phyloP scores from a whole-genome alignment of 2,888 invertebrate species.

The Lomographa bimaculata region DNA sequence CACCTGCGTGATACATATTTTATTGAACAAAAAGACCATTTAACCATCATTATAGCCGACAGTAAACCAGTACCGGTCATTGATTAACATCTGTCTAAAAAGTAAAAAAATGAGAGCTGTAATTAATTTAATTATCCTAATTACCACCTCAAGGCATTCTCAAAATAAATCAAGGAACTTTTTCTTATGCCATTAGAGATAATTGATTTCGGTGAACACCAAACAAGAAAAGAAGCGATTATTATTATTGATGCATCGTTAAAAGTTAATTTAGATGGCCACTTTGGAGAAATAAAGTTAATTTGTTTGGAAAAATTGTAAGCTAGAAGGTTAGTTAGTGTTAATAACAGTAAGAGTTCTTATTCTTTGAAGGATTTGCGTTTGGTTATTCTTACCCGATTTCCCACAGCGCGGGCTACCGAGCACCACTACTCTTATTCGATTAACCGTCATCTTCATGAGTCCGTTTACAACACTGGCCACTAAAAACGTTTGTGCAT shows the following conservation, averaged over 20 bases:
- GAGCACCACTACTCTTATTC: slow-evolving; percentile 90
- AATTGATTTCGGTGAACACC: slow-evolving; percentile 65
- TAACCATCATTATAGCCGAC: slow-evolving; percentile 36
- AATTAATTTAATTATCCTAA: slow-evolving; percentile 68
- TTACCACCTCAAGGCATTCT: slow-evolving; percentile 53
- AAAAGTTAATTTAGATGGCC: slow-evolving; percentile 43
- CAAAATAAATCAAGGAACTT: slow-evolving; percentile 61
- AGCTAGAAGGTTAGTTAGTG: slow-evolving; percentile 38
- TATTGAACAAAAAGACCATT: slow-evolving; percentile 27
- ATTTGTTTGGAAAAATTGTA: slow-evolving; percentile 6
- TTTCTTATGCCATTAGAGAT: slow-evolving; percentile 61
- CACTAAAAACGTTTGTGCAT: slow-evolving; percentile 45
- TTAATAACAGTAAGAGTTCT: slow-evolving; percentile 29
- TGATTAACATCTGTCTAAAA: slow-evolving; percentile 44
- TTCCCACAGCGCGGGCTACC: slow-evolving; percentile 90
- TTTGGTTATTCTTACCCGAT: slow-evolving; percentile 84
- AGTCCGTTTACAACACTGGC: slow-evolving; percentile 53
- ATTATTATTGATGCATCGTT: slow-evolving; percentile 48
- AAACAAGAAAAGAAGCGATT: slow-evolving; percentile 44
- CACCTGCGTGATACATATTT: slow-evolving; percentile 29
- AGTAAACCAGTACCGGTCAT: slow-evolving; percentile 32
- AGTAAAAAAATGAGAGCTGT: slow-evolving; percentile 38
- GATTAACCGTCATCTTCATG: slow-evolving; percentile 90
- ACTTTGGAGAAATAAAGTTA: slow-evolving; percentile 22
- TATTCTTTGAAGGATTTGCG: slow-evolving; percentile 27